These are phyloP conservation scores for Girardinichthys multiradiatus DNA, from an alignment of 2,113 vertebrate species.

Conservation along the genomic window DNA sequence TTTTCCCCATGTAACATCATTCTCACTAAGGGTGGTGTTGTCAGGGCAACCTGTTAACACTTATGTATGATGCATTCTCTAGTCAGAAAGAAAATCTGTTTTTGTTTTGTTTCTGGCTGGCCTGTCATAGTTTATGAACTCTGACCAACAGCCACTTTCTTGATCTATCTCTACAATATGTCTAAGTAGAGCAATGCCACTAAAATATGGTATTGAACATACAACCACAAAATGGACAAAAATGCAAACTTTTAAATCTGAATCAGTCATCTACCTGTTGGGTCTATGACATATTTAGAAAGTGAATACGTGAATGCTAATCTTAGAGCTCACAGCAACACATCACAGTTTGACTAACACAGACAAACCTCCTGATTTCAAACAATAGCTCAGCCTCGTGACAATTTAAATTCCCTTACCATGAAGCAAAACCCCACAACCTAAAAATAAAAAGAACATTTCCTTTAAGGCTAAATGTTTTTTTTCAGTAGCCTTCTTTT, in stretches of 20 bases:
- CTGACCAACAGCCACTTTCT: not conserved
- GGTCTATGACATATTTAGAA: constrained; percentile 31
- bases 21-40: too few species aligned
- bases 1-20: not conserved
- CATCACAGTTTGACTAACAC: constrained; percentile 59
- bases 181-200: constrained; percentile 12
- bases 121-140: not conserved
- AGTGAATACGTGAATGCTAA: constrained; percentile 56
- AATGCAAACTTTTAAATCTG: constrained; percentile 20
- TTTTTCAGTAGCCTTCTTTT: constrained; percentile 24
- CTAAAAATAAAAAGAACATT: constrained; percentile 26
- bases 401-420: constrained; percentile 12
- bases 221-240: constrained; percentile 43
- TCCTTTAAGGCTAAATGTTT: constrained; percentile 28
- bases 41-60: too few species aligned
- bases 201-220: constrained; percentile 30
- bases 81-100: not conserved
- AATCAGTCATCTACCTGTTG: constrained; percentile 28
- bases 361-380: constrained; percentile 36
- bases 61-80: too few species aligned
- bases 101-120: not conserved
- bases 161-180: not conserved
- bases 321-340: constrained; percentile 58
- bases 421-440: not conserved
- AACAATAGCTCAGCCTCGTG: constrained; percentile 34